A percentile compares a stretch with the other conserved stretches of the same genome.
Conservation (phyloP, 2,797 vertebrate species). For the Micrastur ruficollis region DNA sequence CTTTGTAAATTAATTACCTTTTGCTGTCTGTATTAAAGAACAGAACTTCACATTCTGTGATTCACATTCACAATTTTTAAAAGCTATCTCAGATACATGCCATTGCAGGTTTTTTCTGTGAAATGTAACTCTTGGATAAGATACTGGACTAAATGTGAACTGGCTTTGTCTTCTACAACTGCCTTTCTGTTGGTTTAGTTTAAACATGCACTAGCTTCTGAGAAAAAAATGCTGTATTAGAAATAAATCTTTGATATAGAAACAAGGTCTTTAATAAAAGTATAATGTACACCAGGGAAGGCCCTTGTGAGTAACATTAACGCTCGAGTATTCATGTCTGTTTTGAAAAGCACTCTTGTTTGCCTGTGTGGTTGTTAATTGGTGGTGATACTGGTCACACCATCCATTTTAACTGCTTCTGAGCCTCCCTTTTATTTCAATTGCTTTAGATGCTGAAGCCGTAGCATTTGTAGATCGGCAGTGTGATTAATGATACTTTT, state of each 20-base stretch:
- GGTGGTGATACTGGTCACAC: neutral
- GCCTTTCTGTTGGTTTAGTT: neutral
- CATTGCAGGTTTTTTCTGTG: neutral
- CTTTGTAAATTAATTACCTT: neutral
- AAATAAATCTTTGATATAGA: neutral
- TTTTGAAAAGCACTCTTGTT: neutral
- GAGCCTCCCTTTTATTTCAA: neutral
- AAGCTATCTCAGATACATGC: neutral
- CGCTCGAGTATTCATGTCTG: neutral
- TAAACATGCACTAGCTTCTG: neutral
- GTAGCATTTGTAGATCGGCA: neutral
- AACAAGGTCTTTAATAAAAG: neutral
- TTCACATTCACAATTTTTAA: neutral
- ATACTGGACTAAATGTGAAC: neutral
- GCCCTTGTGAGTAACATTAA: neutral
- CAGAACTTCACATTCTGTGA: neutral
- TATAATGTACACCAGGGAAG: neutral
- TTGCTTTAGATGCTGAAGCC: neutral
- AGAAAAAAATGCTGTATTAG: neutral
- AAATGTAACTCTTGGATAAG: neutral
- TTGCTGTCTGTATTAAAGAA: neutral
- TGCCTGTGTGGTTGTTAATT: neutral
- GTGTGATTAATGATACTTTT: conserved; percentile 31
- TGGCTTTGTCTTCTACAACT: neutral
- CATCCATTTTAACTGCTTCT: neutral